Conservation (phyloP, 92 coral and sea anemone species). For the Porites rus region DNA sequence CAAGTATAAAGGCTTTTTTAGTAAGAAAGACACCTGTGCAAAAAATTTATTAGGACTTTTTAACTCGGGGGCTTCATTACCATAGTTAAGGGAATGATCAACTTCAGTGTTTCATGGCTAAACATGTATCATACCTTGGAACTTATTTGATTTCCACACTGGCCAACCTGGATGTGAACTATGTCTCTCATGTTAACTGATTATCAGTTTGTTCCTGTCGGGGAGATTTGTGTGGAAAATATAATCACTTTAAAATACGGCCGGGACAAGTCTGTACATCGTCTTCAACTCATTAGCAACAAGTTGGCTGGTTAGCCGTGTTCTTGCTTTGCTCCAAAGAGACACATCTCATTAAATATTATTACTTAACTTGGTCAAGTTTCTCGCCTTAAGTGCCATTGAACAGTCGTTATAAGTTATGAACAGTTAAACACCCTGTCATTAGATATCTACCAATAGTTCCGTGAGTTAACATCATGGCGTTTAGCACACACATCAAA, state of each 20-base stretch:
- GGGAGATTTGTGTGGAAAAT: background rate
- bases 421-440: constrained; percentile 13
- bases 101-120: background rate
- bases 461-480: background rate
- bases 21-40: no score
- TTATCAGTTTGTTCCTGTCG: constrained; percentile 26
- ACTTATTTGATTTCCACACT: constrained; percentile 90
- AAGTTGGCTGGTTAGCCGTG: constrained; percentile 6
- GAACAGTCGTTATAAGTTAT: constrained; percentile 9
- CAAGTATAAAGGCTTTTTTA: no score
- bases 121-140: constrained; percentile 65
- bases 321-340: constrained; percentile 18
- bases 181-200: constrained; percentile 77
- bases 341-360: constrained; percentile 54
- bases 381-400: constrained; percentile 29
- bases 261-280: background rate
- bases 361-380: constrained; percentile 43
- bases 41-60: no score
- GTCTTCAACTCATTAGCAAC: background rate
- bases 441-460: constrained; percentile 6
- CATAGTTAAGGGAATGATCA: background rate
- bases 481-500: background rate
- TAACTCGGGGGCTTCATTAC: background rate
- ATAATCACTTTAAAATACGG: background rate
- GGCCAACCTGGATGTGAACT: constrained; percentile 91